These are phyloP conservation scores for Botia kubotai DNA, from an alignment of 2,797 vertebrate species.

Conservation along the genomic window DNA sequence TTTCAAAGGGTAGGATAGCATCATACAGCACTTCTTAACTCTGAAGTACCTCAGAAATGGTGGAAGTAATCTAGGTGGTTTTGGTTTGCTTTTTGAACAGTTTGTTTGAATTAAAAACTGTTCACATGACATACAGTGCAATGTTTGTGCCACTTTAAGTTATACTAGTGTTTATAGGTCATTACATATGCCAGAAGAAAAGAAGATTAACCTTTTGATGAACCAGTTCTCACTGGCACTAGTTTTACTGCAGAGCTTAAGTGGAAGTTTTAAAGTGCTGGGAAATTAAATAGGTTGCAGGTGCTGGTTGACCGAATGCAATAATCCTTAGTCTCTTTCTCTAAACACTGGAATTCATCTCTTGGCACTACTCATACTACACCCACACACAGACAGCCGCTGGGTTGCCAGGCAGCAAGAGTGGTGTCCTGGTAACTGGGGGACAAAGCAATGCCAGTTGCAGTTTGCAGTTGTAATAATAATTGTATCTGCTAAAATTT, in stretches of 20 bases:
- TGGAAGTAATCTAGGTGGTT: neutral
- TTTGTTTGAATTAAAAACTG: neutral
- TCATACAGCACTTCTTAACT: neutral
- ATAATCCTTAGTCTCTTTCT: slow-evolving; percentile 39
- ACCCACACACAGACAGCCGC: slow-evolving; percentile 40
- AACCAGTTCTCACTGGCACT: neutral
- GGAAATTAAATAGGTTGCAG: slow-evolving; percentile 34
- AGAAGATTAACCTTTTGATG: slow-evolving; percentile 17
- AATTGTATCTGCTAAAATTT: neutral
- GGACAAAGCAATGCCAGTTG: slow-evolving; percentile 19
- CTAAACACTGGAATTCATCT: slow-evolving; percentile 42
- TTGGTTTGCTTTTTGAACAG: neutral
- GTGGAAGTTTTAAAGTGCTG: slow-evolving; percentile 17
- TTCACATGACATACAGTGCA: neutral
- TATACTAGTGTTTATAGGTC: neutral
- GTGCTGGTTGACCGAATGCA: slow-evolving; percentile 21
- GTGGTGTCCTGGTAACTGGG: slow-evolving; percentile 36
- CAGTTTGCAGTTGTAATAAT: neutral
- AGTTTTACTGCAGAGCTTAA: slow-evolving; percentile 35
- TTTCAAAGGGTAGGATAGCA: neutral
- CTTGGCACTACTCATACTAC: slow-evolving; percentile 42
- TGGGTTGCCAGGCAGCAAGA: slow-evolving; percentile 53
- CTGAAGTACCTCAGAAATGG: neutral
- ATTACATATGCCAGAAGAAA: neutral
- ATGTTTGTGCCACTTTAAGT: neutral